Conservation (phyloP, 2,113 vertebrate genomes). For the Haemorhous mexicanus region DNA sequence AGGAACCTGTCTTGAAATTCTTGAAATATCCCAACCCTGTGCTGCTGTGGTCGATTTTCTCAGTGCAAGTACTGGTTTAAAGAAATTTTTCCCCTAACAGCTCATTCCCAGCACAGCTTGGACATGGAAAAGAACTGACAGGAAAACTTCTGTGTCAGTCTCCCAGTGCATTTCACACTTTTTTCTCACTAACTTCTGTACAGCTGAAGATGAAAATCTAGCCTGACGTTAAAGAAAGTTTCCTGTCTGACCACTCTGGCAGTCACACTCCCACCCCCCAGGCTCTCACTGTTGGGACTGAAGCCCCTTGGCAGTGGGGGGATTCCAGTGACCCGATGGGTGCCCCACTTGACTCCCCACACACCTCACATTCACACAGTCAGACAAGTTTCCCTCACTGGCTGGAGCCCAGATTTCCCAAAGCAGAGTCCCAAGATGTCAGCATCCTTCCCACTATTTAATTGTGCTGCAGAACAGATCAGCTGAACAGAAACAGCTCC, state of each 20-base stretch:
- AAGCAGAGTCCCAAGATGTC: not conserved
- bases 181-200: not conserved
- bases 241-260: not conserved
- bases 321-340: rapidly evolving
- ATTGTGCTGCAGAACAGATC: rapidly evolving
- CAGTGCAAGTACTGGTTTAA: not conserved
- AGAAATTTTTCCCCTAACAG: not conserved
- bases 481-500: not conserved
- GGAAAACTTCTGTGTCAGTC: not conserved
- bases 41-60: not conserved
- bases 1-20: not conserved
- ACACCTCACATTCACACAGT: not conserved
- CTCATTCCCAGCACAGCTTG: not conserved
- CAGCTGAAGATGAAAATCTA: not conserved
- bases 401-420: not conserved
- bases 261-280: not conserved
- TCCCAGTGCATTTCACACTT: not conserved
- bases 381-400: not conserved
- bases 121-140: not conserved
- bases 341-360: not conserved
- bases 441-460: not conserved
- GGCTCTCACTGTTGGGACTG: not conserved
- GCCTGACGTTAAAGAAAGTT: not conserved
- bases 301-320: rapidly evolving
- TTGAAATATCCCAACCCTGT: not conserved